Base-by-base conservation (phyloP, 1,140 invertebrate genomes). In the Chironomus tepperi region DNA sequence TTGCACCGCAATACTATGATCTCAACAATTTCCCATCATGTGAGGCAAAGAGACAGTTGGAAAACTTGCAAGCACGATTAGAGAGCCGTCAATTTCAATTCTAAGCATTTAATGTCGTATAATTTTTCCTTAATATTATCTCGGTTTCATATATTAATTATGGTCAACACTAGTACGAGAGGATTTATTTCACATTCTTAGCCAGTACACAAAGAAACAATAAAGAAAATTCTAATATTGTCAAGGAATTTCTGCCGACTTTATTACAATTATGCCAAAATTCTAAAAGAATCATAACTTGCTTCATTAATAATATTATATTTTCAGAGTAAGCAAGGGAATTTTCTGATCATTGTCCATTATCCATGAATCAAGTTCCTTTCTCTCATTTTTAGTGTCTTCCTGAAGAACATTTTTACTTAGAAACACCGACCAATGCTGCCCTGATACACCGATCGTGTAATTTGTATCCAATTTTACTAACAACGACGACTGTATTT, bases 1-100 rank as follows among this genome's bases (percentile, higher is more conserved):
- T 98, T 77, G 96, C 98, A 0, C 96, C 97, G 0, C 95, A 98
- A 81, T 99, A 99, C 85, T 99, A 99, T 80, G 98, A 99, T 82
- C 87, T 99, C 81, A 89, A 91, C 78, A 98, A 98, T 84, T 99
- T 99, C 86, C 97, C 98, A 7, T 91, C 94, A 79, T 98, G 97
- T 83, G 97, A 99, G 85, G 97, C 97, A 0, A 95, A 96, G 79
- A 83, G 96, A 75, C 94, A 98, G 80, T 84, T 99, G 76, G 94
- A 97, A 86, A 85, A 91, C 70, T 84, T 97, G 72, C 92, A 93
- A 79, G 87, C 89, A 65, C 88, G 93, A 78, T 83, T 97, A 81
- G 94, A 97, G 77, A 91, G 92, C 6, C 90, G 91, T 81, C 91
- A 93, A 76, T 96, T 89, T 84, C 91, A 95, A 57, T 57, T n/a